Evolutionary conservation across 2,113 vertebrate genomes (phyloP).

Genomic region (Sturnira hondurensis): DNA sequence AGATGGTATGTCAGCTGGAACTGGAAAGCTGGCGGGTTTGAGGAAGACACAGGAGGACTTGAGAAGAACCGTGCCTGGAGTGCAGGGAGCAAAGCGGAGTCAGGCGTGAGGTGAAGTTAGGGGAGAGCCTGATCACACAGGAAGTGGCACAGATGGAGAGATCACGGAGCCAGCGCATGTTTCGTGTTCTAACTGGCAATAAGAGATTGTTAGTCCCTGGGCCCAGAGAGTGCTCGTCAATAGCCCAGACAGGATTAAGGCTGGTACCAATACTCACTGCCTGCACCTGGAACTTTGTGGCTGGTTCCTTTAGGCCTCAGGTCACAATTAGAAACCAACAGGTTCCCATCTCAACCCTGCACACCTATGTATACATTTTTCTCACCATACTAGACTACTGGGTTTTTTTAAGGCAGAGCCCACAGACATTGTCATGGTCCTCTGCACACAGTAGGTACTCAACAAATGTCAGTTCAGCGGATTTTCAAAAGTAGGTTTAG

Average conservation of each 20-base stretch:
- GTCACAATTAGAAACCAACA: background rate
- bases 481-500: background rate
- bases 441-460: background rate
- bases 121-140: no score
- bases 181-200: background rate
- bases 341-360: background rate
- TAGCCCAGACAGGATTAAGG: background rate
- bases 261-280: background rate
- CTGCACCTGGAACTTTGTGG: background rate
- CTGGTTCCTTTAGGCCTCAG: background rate
- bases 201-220: background rate
- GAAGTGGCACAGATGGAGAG: background rate
- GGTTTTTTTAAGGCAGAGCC: background rate
- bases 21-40: background rate
- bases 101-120: rapidly evolving
- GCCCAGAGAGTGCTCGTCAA: background rate
- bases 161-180: background rate
- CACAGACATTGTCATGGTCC: background rate
- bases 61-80: background rate
- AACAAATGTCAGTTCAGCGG: background rate
- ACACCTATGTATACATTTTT: background rate
- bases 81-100: no score
- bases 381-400: background rate
- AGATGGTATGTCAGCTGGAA: background rate
- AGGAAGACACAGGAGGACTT: background rate